Base-by-base conservation (phyloP, 1,140 invertebrate species). In the Drosophila nannoptera region DNA sequence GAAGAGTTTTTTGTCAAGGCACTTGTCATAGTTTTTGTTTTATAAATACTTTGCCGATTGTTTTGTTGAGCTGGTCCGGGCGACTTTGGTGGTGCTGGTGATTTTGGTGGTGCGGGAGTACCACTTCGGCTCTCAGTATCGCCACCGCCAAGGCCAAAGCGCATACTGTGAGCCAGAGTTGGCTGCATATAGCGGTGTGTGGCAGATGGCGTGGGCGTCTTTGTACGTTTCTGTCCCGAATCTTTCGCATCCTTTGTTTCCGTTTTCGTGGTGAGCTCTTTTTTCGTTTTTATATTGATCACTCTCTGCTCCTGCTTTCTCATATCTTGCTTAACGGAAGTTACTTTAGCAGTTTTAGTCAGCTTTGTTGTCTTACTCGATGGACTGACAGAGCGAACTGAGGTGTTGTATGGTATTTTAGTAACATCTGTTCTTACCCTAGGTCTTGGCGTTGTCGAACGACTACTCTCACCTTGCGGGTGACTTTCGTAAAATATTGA, bases 111-210 rank as follows among this genome's bases (percentile, higher is more conserved):
- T 29, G 42, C 46, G n/a, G 73, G 73, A 6, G 67, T 75, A 2
- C 46, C 45, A 46, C 56, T 73, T 4, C 68, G 82, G 48, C 68
- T 78, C 29, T 87, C 82, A 43, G 22, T 62, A 7, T 86, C 82
- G 33, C 55, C 52, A 69, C 56, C 52, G 66, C 56, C 69, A 4
- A 77, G 68, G 9, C 74, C 82, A 40, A 58, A 84, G 8, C 87
- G 74, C 64, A 88, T 78, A 32, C 62, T 88, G 29, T 81, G 76
- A 29, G 87, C 78, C 49, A 88, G 56, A 45, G 87, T 88, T 33
- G 87, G 87, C 46, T 88, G 87, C 87, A 88, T 88, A 45, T 88
- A 88, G 68, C 87, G 80, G 64, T 88, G 87, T 52, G 69, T 69
- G 14, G 74, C 68, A 64, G 42, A 52, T 31, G 62, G 69, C 38